Evolutionary conservation across 2,888 invertebrate genomes (phyloP).

Genomic region (Doris montereyensis): DNA sequence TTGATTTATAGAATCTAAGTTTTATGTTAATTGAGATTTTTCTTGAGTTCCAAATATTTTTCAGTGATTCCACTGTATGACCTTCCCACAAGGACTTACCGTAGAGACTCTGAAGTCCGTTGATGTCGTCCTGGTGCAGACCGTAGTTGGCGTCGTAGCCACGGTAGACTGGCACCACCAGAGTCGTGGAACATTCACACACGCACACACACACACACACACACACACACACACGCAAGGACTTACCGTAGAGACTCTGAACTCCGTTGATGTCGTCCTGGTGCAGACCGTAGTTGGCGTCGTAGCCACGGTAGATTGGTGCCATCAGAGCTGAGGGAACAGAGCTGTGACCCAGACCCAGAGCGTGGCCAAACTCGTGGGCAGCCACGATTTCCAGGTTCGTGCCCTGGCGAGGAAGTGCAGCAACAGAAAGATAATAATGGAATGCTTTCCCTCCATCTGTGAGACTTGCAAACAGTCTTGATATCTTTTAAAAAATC

Average conservation of each 20-base stretch:
- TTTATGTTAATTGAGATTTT: too few relatives aligned
- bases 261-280: conserved; percentile 68
- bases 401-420: conserved; percentile 47
- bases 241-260: conserved; percentile 67
- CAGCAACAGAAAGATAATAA: too few relatives aligned
- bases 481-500: too few relatives aligned
- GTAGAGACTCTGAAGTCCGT: conserved; percentile 67
- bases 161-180: conserved; percentile 71
- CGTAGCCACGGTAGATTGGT: conserved; percentile 69
- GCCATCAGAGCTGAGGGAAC: conserved; percentile 68
- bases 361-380: conserved; percentile 72
- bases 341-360: conserved; percentile 70
- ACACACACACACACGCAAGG: too few relatives aligned
- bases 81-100: conserved; percentile 44
- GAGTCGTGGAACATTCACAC: too few relatives aligned
- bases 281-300: conserved; percentile 64
- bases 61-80: neutral
- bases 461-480: too few relatives aligned
- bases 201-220: neutral
- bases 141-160: conserved; percentile 67
- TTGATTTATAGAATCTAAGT: too few relatives aligned
- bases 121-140: conserved; percentile 66
- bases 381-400: conserved; percentile 70
- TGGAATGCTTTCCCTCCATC: too few relatives aligned
- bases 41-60: too few relatives aligned